These are phyloP conservation scores for Alitta virens DNA, from an alignment of 2,888 invertebrate species.

Conservation along the genomic window DNA sequence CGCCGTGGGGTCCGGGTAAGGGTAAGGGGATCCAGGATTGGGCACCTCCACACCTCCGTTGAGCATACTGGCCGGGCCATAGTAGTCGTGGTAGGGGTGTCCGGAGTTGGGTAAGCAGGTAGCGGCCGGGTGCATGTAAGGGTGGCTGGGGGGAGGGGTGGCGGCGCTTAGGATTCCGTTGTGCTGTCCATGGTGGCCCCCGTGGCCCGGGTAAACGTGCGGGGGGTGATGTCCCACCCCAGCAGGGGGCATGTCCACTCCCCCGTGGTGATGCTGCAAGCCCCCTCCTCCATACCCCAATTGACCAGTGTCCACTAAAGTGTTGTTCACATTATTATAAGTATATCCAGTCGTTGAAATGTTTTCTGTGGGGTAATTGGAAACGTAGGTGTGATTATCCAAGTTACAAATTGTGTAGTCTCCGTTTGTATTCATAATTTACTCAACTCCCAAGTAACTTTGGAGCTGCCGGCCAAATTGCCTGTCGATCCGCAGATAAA, in stretches of 20 bases:
- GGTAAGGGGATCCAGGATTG: slow-evolving; percentile 10
- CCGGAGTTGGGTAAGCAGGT: background rate
- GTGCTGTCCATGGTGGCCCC: slow-evolving; percentile 3
- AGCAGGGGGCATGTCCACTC: background rate
- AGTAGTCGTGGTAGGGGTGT: slow-evolving; percentile 9
- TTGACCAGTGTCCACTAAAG: slow-evolving; percentile 43
- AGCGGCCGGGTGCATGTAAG: slow-evolving; percentile 7
- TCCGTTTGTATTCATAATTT: slow-evolving; percentile 45
- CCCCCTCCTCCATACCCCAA: slow-evolving; percentile 15
- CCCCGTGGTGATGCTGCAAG: background rate
- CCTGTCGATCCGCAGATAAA: slow-evolving; percentile 19
- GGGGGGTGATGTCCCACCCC: background rate
- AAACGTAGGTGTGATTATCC: slow-evolving; percentile 50
- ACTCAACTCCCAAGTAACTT: background rate
- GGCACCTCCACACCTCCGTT: slow-evolving; percentile 13
- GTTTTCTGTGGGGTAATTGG: slow-evolving; percentile 36
- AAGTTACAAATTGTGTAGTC: slow-evolving; percentile 55
- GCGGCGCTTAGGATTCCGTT: slow-evolving; percentile 5
- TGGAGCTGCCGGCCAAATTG: background rate
- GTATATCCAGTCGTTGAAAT: slow-evolving; percentile 36
- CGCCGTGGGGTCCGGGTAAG: slow-evolving; percentile 8
- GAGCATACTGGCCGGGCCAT: slow-evolving; percentile 3
- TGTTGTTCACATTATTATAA: slow-evolving; percentile 38
- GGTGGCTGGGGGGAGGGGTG: slow-evolving; percentile 10
- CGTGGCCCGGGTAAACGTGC: slow-evolving; percentile 7